Evolutionary conservation across 2,113 vertebrate species (phyloP), one percentile per base, ranked within the genome.

Genomic region (Oryzias javanicus): DNA sequence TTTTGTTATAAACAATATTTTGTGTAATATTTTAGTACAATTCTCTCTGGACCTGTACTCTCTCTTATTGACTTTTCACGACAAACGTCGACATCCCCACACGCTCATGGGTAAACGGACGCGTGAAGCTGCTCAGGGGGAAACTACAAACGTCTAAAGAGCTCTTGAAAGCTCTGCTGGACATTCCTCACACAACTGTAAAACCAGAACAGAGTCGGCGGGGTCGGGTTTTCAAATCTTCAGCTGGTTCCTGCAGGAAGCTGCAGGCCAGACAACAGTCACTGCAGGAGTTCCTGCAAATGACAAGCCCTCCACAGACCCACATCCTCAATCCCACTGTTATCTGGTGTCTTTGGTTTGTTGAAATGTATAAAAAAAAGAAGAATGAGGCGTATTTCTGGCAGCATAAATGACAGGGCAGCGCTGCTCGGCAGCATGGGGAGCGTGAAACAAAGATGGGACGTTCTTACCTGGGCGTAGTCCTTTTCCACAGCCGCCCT

Each of bases 401-500:
- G 74, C 25, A 41, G 24, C 60, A 7, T 40, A 78, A 84, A 85
- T 76, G 76, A 82, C 42, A 74, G 72, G 78, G 62, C 64, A 51
- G 42, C 1, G 24, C 42, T 42, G 44, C 1, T 55, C 56, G 49
- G 56, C 4, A 64, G 48, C 60, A 50, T 53, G 58, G 61, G 60
- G 1, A 14, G 35, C 15, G 48, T 17, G 54, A 4, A 22, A 54
- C 22, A 53, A 40, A 45, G 41, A 54, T 58, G 1, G 35, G 51
- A 66, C 64, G 66, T 27, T 80, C 79, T 82, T 67, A 91, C 90
- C 86, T 90, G 90, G 59, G 91, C 89, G 70, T 91, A 91, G 86
- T 92, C 91, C 44, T 80, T 80, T 64, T 92, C 91, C 4, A 92
- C 67, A 6, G 87, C 84, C 1, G 90, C 87, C 59, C 88, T 86